Evolutionary conservation across 2,113 vertebrate species (phyloP).

Genomic region (Symphodus melops): DNA sequence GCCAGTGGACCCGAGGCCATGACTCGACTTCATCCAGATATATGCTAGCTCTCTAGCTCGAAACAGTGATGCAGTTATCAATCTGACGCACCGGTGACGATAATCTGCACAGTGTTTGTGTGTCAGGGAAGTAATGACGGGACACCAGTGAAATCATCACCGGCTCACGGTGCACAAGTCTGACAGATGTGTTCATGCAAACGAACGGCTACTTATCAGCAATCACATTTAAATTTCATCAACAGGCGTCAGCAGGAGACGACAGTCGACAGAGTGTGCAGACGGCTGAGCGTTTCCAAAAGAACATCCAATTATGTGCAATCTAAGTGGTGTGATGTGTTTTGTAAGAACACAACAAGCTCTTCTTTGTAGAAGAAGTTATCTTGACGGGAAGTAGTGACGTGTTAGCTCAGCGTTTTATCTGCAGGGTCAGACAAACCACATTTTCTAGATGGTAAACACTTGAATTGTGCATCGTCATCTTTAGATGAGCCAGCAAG

Average conservation of each 20-base stretch:
- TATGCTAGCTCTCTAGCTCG: neutral
- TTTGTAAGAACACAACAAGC: conserved; percentile 8
- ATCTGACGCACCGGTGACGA: neutral
- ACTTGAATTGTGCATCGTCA: conserved; percentile 5
- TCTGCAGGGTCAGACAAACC: conserved; percentile 11
- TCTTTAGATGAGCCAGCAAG: conserved; percentile 30
- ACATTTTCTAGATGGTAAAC: neutral
- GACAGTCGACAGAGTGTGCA: neutral
- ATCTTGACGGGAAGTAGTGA: too few species aligned
- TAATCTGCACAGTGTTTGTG: neutral
- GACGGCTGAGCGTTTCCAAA: neutral
- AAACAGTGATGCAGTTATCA: conserved; percentile 3
- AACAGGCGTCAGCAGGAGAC: neutral
- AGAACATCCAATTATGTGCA: conserved; percentile 1
- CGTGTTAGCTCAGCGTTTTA: neutral
- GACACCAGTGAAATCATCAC: neutral
- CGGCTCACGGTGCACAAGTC: conserved; percentile 31
- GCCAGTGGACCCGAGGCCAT: too few species aligned
- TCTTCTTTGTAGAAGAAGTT: neutral
- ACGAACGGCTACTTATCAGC: conserved; percentile 31
- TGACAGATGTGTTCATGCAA: conserved; percentile 16
- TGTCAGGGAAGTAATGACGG: neutral
- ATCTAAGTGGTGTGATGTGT: neutral
- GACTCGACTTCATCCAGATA: neutral
- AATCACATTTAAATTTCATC: conserved; percentile 4